Percentiles rank a stretch among this genome's conserved stretches.
Evolutionary conservation across 2,113 vertebrate genomes (phyloP).

Genomic region (Nestor notabilis): DNA sequence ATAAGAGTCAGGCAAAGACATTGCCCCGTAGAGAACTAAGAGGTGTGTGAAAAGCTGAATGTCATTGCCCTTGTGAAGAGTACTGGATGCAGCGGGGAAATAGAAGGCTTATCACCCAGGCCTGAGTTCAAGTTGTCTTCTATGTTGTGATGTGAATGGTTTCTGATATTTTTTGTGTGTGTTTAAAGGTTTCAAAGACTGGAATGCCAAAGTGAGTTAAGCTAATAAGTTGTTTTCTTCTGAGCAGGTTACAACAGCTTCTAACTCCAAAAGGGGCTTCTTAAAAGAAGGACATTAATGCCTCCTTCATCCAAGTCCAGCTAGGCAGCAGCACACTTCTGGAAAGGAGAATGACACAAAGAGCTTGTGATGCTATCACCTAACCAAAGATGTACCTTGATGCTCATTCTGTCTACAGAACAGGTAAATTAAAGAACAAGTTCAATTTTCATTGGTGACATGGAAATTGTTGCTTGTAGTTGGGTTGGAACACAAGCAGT

Average conservation of each 20-base stretch:
- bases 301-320: not conserved
- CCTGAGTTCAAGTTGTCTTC: not conserved
- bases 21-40: not conserved
- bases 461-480: not conserved
- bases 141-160: not conserved
- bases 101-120: not conserved
- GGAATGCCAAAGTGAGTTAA: not conserved
- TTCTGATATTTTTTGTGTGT: not conserved
- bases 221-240: not conserved
- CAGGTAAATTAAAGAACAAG: not conserved
- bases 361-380: fast-evolving
- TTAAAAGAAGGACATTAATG: not conserved
- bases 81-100: not conserved
- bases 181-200: not conserved
- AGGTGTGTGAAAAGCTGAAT: not conserved
- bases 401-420: not conserved
- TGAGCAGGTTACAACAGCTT: not conserved
- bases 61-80: not conserved
- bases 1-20: not conserved
- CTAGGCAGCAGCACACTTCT: not conserved
- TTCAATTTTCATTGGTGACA: not conserved
- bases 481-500: not conserved
- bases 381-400: not conserved
- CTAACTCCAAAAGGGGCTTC: not conserved
- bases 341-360: not conserved